Evolutionary conservation across 2,797 vertebrate species (phyloP), one percentile per base, ranked within the genome.

Genomic region (Octomys mimax): DNA sequence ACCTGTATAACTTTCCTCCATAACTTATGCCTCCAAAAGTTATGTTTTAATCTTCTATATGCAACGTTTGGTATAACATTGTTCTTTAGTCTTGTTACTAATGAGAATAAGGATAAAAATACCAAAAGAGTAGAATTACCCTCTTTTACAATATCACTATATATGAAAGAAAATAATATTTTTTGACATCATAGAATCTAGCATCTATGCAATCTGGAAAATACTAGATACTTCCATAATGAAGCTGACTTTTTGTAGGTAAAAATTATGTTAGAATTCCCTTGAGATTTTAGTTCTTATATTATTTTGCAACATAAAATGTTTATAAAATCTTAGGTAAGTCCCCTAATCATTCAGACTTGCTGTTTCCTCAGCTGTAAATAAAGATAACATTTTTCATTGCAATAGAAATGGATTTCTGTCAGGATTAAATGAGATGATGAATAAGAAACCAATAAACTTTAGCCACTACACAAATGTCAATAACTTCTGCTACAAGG

Each of bases 391-490:
- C 22, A 18, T 28, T 57, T 85, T 87, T 59, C 77, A 36, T 14
- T 52, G 14, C 46, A 71, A 39, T 3, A 64, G 46, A 92, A 95
- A 70, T 61, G 68, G 42, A 61, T 82, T 91, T 87, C 61, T 92
- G 28, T 78, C 71, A 75, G 36, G 9, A 93, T 82, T 95, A 92
- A 85, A 68, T 91, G 52, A 88, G 36, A 84, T 73, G 13, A 70
- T 66, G 26, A 26, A 61, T 83, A 95, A 12, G 31, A 95, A 89
- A 52, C 2, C 39, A 95, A 33, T 66, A 92, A 59, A 62, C 6
- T 26, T 85, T 70, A n/a, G 19, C n/a, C 36, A 31, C 7, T 52
- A 54, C 33, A 87, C 12, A 52, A 68, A 88, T 64, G 26, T 33
- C 71, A 92, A 66, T 78, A 19, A 49, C 52, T 71, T 33, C 6